These are phyloP conservation scores for Enteromius afrohamiltoni DNA, from an alignment of 2,797 vertebrate species.

Conservation along the genomic window DNA sequence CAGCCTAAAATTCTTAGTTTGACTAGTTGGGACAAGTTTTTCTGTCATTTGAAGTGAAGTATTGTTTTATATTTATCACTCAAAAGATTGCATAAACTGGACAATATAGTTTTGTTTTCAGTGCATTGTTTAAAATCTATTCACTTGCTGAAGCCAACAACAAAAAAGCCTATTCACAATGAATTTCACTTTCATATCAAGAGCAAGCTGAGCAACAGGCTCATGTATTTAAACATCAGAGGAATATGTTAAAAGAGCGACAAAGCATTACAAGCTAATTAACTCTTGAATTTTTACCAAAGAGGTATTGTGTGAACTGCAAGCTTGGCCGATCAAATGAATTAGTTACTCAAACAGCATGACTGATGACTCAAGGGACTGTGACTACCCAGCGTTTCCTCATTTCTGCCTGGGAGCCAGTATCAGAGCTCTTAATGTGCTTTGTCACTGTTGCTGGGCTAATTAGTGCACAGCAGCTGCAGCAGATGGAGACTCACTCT, in stretches of 20 bases:
- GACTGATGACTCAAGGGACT: conserved; percentile 11
- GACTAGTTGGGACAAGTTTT: neutral
- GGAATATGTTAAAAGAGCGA: conserved; percentile 34
- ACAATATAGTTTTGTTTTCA: neutral
- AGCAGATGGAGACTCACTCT: conserved; percentile 42
- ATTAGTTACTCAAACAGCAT: conserved; percentile 24
- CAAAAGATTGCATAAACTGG: neutral
- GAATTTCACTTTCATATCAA: neutral
- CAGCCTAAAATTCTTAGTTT: neutral
- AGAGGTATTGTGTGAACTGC: neutral
- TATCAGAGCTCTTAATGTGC: conserved; percentile 34
- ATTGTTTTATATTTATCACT: neutral
- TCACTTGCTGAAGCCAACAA: neutral
- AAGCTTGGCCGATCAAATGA: conserved; percentile 11
- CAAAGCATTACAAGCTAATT: conserved; percentile 42
- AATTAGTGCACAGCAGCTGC: conserved; percentile 33
- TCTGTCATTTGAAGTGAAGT: neutral
- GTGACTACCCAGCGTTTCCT: conserved; percentile 3
- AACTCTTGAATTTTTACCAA: conserved; percentile 11
- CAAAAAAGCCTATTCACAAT: neutral
- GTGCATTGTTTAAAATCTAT: neutral
- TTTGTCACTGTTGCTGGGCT: conserved; percentile 31
- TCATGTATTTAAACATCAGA: conserved; percentile 33
- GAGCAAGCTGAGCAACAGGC: neutral
- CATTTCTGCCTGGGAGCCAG: conserved; percentile 10